Conservation (phyloP, 2,888 invertebrate species). For the Dasysyrphus albostriatus region DNA sequence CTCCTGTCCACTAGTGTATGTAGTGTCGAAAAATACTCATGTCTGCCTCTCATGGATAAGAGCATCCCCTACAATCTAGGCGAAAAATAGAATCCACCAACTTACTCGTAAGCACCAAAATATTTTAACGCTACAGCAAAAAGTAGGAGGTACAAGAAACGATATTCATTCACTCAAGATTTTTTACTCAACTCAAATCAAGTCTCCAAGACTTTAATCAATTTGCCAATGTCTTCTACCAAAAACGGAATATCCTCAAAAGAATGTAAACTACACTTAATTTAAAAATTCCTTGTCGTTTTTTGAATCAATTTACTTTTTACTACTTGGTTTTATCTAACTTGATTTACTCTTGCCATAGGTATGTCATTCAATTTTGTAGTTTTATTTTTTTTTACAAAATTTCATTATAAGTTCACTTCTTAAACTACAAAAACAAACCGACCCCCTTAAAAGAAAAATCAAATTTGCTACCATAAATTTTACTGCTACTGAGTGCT, state of each 20-base stretch:
- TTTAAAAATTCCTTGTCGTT: background rate
- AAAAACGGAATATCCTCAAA: slow-evolving; percentile 1
- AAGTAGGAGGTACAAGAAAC: no score
- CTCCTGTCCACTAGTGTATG: no score
- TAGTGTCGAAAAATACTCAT: no score
- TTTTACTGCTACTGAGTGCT: background rate
- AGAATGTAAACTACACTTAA: background rate
- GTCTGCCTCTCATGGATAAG: no score
- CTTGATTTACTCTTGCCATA: no score
- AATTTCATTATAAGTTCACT: background rate
- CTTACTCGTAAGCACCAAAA: no score
- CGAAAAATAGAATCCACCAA: no score
- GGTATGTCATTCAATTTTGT: background rate
- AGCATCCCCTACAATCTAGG: no score
- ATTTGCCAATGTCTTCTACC: background rate
- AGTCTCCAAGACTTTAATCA: background rate
- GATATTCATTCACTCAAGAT: background rate
- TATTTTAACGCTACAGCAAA: no score
- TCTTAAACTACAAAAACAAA: slow-evolving; percentile 21
- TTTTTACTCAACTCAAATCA: background rate
- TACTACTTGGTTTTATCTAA: background rate
- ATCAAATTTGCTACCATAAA: slow-evolving; percentile 27
- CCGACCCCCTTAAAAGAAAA: slow-evolving; percentile 25
- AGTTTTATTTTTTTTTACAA: no score
- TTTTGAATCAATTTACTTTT: background rate